Conservation (phyloP, 2,113 vertebrate species). For the Nymphicus hollandicus region DNA sequence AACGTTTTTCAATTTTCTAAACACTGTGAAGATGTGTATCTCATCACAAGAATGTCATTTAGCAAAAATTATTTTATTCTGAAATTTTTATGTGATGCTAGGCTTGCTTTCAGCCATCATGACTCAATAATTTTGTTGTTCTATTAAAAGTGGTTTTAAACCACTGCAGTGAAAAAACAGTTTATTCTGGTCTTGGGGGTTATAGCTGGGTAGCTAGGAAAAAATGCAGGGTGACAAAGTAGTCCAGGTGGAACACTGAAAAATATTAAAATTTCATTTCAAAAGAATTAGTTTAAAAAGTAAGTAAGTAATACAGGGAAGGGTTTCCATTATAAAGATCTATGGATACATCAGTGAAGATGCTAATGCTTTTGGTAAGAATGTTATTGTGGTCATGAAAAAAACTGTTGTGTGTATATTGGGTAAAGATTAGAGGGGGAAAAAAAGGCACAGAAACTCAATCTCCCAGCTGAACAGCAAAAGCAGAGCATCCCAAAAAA, state of each 20-base stretch:
- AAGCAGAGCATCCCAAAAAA: neutral
- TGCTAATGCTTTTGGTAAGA: neutral
- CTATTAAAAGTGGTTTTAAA: neutral
- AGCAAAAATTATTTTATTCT: neutral
- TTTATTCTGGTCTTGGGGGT: neutral
- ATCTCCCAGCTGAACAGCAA: neutral
- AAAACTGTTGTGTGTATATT: neutral
- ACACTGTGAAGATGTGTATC: neutral
- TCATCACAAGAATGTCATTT: neutral
- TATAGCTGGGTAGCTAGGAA: neutral
- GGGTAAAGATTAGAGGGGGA: neutral
- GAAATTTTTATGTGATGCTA: neutral
- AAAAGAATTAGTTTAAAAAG: neutral
- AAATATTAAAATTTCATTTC: neutral
- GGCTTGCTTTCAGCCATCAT: neutral
- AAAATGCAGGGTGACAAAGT: neutral
- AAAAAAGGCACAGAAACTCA: neutral
- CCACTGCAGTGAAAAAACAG: neutral
- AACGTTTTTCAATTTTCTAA: neutral
- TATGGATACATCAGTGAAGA: neutral
- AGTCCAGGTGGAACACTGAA: neutral
- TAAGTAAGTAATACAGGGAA: neutral
- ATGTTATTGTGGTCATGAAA: neutral
- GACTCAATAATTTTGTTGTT: neutral
- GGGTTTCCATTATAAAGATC: neutral